Evolutionary conservation across 2,888 invertebrate species (phyloP), one percentile per base, ranked within the genome.

Genomic region (Amblyteles armatorius): DNA sequence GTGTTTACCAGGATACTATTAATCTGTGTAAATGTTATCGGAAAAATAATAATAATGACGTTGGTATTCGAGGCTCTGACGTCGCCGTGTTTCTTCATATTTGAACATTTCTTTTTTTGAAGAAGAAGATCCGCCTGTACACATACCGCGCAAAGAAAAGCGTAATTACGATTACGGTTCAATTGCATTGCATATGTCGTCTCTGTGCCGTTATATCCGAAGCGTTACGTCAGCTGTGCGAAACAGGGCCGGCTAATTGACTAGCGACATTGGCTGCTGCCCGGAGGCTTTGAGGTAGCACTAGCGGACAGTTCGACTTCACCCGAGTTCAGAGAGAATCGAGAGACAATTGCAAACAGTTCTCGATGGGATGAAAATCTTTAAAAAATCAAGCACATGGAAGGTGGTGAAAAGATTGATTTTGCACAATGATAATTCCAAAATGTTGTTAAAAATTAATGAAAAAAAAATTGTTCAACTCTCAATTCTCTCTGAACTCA

Each of bases 161-260:
- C 19, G 26, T 22, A 3, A 57, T 57, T 57, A 57, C 11, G 26
- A 22, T 11, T 22, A 26, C 57, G 11, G 13, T 57, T 57, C 22
- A 57, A 26, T 57, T 26, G 26, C 57, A 57, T 68, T 50, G 73
- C 78, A 68, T 44, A 29, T 63, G 48, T 16, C 6, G 55, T 44
- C 48, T 19, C 33, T 57, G 71, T 71, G 63, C 77, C 63, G 76
- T 82, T 82, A 76, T 69, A 29, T 72, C 50, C 13, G 26, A 55
- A 55, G 68, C 44, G 71, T 82, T 82, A 77, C 77, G 71, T 82
- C 77, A 82, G 71, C 22, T n/a, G 68, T 36, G 13, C 52, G 13
- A 55, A 82, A 71, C 65, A 63, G 6, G 33, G 71, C 68, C 33
- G 16, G n/a, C n/a, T 22, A 74, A 36, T 69, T 40, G 57, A 74